A percentile compares a stretch with the other conserved stretches of the same genome.
Evolutionary conservation across 1,140 invertebrate genomes (phyloP).

Genomic region (Drosophila saltans): DNA sequence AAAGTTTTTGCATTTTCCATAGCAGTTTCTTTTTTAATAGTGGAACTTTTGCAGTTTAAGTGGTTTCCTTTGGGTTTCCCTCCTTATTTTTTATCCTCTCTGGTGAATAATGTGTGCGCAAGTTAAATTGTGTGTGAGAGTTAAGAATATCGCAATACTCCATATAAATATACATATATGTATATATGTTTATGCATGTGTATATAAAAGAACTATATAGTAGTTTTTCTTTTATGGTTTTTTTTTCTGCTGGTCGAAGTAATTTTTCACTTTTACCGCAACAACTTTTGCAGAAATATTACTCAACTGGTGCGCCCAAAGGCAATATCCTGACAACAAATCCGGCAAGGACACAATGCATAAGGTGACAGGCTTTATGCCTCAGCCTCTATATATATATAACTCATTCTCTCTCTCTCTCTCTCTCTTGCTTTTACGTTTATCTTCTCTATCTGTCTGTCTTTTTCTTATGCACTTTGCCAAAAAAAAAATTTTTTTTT

Average conservation of each 20-base stretch:
- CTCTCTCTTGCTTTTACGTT: background rate
- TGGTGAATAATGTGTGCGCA: slow-evolving; percentile 52
- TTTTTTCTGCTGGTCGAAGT: slow-evolving; percentile 34
- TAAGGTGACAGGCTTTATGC: slow-evolving; percentile 68
- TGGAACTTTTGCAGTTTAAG: background rate
- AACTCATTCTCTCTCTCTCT: background rate
- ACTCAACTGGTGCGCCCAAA: slow-evolving; percentile 54
- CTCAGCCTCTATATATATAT: slow-evolving; percentile 11
- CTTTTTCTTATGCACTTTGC: slow-evolving; percentile 11
- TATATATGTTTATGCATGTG: background rate
- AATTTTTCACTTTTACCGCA: slow-evolving; percentile 81
- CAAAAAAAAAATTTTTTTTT: background rate
- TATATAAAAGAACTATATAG: background rate
- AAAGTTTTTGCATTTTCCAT: too few species aligned
- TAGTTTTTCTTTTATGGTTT: slow-evolving; percentile 9
- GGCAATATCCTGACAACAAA: slow-evolving; percentile 78
- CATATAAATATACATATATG: background rate
- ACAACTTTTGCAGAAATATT: slow-evolving; percentile 78
- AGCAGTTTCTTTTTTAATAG: background rate
- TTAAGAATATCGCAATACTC: slow-evolving; percentile 34
- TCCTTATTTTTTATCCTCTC: slow-evolving; percentile 23
- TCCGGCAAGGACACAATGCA: slow-evolving; percentile 61
- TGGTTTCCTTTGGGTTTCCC: slow-evolving; percentile 19
- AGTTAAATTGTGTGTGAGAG: slow-evolving; percentile 67
- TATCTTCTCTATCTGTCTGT: background rate